Evolutionary conservation across 2,888 invertebrate species (phyloP).

Genomic region (Myopa testacea): DNA sequence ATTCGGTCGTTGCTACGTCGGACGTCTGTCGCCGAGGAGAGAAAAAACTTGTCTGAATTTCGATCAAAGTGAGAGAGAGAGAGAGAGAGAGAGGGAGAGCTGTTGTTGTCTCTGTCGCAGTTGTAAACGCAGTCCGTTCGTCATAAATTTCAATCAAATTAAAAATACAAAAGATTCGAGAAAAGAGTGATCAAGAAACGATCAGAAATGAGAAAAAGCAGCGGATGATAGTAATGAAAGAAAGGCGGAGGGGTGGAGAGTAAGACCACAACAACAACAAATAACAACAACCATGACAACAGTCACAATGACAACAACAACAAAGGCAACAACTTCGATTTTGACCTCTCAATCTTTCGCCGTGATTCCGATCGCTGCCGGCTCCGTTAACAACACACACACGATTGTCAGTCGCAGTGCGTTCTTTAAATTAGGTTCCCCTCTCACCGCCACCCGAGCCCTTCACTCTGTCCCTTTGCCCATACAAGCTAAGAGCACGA

Average conservation of each 20-base stretch:
- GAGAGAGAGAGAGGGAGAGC: no score
- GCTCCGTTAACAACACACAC: neutral
- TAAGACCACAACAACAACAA: constrained; percentile 24
- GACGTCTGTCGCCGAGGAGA: no score
- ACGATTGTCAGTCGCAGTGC: neutral
- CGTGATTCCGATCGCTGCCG: neutral
- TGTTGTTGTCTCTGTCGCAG: neutral
- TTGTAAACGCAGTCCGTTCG: constrained; percentile 44
- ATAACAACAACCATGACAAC: constrained; percentile 40
- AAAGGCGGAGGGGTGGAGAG: neutral
- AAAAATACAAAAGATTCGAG: constrained; percentile 51
- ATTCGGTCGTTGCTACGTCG: constrained; percentile 27
- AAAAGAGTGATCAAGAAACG: constrained; percentile 55
- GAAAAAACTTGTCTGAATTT: no score
- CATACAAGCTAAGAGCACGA: no score
- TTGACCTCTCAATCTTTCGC: constrained; percentile 60
- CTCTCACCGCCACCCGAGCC: no score
- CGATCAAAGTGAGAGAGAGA: no score
- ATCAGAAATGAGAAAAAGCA: constrained; percentile 50
- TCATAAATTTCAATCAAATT: constrained; percentile 64
- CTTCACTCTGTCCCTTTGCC: no score
- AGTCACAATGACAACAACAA: constrained; percentile 44
- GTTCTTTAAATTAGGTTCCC: neutral
- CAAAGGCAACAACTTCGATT: constrained; percentile 59
- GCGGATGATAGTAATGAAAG: neutral